These are phyloP conservation scores for Bombus superbus DNA, from an alignment of 1,140 invertebrate species.

Conservation along the genomic window DNA sequence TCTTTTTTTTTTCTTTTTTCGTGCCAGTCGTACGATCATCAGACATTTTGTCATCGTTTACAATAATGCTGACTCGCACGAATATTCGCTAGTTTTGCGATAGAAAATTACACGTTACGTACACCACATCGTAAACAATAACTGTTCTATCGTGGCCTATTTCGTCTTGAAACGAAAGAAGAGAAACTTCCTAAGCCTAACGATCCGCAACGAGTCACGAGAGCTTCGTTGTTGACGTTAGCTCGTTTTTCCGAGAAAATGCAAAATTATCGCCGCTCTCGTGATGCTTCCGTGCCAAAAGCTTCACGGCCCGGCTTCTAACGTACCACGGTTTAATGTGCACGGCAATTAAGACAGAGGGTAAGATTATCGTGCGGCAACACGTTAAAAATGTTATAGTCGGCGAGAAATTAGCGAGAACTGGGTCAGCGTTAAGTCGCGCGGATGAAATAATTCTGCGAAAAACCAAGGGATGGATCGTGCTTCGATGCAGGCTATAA, in stretches of 20 bases:
- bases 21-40: too few species aligned
- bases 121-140: background rate
- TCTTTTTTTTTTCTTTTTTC: too few species aligned
- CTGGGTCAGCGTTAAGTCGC: background rate
- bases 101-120: background rate
- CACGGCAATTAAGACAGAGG: slow-evolving; percentile 1
- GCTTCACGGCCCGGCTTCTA: background rate
- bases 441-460: background rate
- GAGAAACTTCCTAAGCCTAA: background rate
- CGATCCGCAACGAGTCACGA: background rate
- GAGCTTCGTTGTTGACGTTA: background rate
- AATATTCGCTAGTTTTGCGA: too few species aligned
- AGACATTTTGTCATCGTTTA: too few species aligned
- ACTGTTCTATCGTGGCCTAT: too few species aligned
- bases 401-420: background rate
- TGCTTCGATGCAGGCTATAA: background rate
- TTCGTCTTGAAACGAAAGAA: background rate
- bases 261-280: background rate
- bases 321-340: background rate
- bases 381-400: background rate
- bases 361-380: background rate
- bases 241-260: background rate
- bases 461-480: background rate
- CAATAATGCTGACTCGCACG: too few species aligned
- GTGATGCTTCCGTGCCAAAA: background rate